Conservation (phyloP, 2,888 invertebrate genomes). For the Brachypalpus laphriformis region DNA sequence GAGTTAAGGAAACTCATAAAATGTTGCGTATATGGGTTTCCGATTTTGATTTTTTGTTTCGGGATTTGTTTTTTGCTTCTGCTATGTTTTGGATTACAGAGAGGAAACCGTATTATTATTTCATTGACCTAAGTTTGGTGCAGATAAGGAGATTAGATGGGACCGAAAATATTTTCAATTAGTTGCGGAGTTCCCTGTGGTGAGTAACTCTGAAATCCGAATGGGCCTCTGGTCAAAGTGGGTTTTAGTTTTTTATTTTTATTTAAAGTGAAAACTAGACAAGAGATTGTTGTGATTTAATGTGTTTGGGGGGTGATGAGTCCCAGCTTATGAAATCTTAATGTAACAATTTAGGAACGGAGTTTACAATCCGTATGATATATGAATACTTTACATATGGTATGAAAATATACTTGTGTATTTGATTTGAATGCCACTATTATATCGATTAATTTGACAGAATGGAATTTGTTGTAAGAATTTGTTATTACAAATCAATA, state of each 20-base stretch:
- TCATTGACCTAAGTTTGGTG: slow-evolving; percentile 60
- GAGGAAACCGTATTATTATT: slow-evolving; percentile 65
- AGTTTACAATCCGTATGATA: neutral
- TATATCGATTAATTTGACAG: neutral
- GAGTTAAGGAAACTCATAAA: slow-evolving; percentile 74
- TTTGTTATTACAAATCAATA: too few species aligned
- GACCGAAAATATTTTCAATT: slow-evolving; percentile 71
- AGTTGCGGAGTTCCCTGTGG: slow-evolving; percentile 53
- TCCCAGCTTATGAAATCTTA: slow-evolving; percentile 38
- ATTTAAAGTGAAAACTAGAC: slow-evolving; percentile 46
- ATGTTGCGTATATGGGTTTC: slow-evolving; percentile 71
- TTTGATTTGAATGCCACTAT: neutral
- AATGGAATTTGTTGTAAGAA: neutral
- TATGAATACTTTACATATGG: slow-evolving; percentile 10
- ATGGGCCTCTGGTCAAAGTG: slow-evolving; percentile 16
- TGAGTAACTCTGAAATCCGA: slow-evolving; percentile 24
- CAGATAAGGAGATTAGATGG: slow-evolving; percentile 70
- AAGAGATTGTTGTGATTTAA: slow-evolving; percentile 42
- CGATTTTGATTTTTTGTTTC: slow-evolving; percentile 68
- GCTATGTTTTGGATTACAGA: slow-evolving; percentile 48
- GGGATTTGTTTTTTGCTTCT: slow-evolving; percentile 28
- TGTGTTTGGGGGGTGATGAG: slow-evolving; percentile 10
- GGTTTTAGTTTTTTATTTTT: neutral
- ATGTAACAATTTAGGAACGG: slow-evolving; percentile 33
- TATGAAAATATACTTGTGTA: neutral